Evolutionary conservation across 2,113 vertebrate species (phyloP).

Genomic region (Tenebrosternarchus preto): DNA sequence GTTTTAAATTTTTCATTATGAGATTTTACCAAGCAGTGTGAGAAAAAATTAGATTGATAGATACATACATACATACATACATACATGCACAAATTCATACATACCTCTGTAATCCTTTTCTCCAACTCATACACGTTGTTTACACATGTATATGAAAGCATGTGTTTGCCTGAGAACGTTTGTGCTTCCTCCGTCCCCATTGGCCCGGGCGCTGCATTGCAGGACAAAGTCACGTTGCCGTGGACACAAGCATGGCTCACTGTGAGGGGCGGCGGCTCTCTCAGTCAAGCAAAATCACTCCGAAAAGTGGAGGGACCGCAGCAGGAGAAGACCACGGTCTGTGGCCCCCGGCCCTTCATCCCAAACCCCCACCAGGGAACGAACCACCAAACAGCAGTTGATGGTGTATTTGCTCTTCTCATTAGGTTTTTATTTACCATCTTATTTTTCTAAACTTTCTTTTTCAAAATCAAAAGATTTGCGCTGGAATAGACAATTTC

Average conservation of each 20-base stretch:
- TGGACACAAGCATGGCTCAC: slow-evolving; percentile 74
- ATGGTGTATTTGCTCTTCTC: not conserved
- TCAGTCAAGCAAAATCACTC: slow-evolving; percentile 77
- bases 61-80: slow-evolving; percentile 18
- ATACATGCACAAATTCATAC: too few relatives aligned
- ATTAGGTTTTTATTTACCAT: not conserved
- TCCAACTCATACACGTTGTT: slow-evolving; percentile 50
- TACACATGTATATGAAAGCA: slow-evolving; percentile 55
- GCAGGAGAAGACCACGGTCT: slow-evolving; percentile 6
- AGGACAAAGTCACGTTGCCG: slow-evolving; percentile 63
- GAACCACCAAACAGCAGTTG: not conserved
- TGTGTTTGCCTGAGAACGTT: slow-evolving; percentile 33
- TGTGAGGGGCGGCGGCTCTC: too few relatives aligned
- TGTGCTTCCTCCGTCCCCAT: slow-evolving; percentile 56
- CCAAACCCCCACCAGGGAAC: slow-evolving; percentile 61
- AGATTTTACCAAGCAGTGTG: not conserved
- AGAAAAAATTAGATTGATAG: slow-evolving; percentile 38
- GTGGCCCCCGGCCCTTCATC: slow-evolving; percentile 39
- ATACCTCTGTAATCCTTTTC: slow-evolving; percentile 45
- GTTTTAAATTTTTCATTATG: not conserved
- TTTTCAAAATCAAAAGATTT: too few relatives aligned
- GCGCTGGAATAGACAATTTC: too few relatives aligned
- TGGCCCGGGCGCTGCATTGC: slow-evolving; percentile 72
- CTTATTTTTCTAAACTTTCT: not conserved
- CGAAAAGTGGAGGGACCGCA: slow-evolving; percentile 62